Evolutionary conservation across 2,113 vertebrate genomes (phyloP).

Genomic region (Spermophilus dauricus): DNA sequence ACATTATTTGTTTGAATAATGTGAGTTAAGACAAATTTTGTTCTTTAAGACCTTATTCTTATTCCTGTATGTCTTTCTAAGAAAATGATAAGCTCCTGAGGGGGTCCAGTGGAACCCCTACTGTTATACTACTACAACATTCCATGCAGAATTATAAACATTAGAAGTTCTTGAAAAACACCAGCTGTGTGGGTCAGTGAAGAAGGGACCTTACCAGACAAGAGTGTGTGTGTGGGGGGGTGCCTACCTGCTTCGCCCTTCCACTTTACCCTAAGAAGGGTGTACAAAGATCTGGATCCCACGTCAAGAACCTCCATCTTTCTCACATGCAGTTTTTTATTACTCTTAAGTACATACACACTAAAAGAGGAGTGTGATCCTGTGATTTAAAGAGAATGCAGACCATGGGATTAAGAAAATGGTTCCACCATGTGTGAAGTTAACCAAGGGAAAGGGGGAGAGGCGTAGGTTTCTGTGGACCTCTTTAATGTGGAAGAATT

Average conservation of each 20-base stretch:
- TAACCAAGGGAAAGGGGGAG: background rate
- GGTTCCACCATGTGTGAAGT: background rate
- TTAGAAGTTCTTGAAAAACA: background rate
- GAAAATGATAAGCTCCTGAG: background rate
- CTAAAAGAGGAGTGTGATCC: background rate
- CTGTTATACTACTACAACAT: background rate
- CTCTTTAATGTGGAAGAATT: background rate
- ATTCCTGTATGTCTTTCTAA: background rate
- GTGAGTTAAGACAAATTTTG: background rate
- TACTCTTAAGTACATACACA: background rate
- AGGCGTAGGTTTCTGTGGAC: background rate
- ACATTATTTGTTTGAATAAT: background rate
- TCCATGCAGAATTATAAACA: background rate
- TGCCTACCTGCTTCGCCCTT: background rate
- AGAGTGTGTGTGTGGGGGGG: background rate
- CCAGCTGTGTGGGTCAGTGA: background rate
- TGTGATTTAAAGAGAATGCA: background rate
- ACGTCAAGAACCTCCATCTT: background rate
- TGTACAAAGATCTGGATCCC: background rate
- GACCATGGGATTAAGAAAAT: background rate
- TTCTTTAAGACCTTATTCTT: background rate
- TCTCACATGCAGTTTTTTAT: conserved; percentile 19
- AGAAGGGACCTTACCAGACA: background rate
- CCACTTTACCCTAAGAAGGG: background rate
- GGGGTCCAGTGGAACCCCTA: background rate